Base-by-base conservation (phyloP, 1,140 invertebrate genomes). In the Temnothorax longispinosus region DNA sequence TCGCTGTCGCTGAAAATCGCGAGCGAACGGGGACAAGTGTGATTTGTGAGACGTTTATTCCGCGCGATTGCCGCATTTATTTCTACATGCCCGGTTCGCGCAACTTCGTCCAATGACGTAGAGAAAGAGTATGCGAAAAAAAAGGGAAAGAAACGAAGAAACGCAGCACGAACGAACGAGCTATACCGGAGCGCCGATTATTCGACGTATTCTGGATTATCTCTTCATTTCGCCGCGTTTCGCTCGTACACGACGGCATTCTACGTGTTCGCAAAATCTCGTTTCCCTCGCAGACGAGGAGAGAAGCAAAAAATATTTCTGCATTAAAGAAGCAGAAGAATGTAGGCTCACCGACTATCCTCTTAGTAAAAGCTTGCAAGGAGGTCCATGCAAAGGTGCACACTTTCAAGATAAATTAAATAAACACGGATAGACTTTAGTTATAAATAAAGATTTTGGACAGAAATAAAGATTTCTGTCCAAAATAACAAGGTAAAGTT, bases 21-120 rank as follows among this genome's bases (percentile, higher is more conserved):
- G 41, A 54, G 35, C 50, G 67, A 77, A 88, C 65, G 81, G 62
- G 62, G 69, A 81, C 60, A 54, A 56, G 54, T 76, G 56, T 88
- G 88, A 89, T 89, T 89, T 89, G 82, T 89, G 56, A 58, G 35
- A 11, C 71, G 84, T 67, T 89, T 89, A 89, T 87, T 81, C 84
- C 84, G 60, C 32, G 54, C 65, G 76, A 89, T 87, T 64, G 87
- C 18, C 56, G 56, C 77, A 89, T 89, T 89, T 89, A 89, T 82
- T 82, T 86, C 76, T 62, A 67, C 44, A 41, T 54, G 81, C 67
- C 27, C 32, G 50, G 32, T 62, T 84, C 67, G 52, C 44, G 54
- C 77, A 41, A 67, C 47, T 60, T 58, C 44, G 32, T 65, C 50
- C 50, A 71, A 56, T 64, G 47, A 13, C 21, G 32, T 67, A 64